Conservation (phyloP, 2,113 vertebrate species). For the Nycticorax nycticorax region DNA sequence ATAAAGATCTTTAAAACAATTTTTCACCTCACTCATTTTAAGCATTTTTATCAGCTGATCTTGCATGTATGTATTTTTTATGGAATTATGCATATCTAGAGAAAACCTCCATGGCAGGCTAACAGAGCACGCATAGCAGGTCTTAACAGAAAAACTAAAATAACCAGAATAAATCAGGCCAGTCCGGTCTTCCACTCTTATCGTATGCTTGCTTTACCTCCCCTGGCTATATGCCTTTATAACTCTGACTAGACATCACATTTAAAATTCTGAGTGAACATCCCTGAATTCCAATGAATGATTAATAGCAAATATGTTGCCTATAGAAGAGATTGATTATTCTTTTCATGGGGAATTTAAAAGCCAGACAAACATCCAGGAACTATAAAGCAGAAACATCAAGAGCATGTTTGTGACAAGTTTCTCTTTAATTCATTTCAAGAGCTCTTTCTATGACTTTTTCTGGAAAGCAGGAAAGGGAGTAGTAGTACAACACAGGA, state of each 20-base stretch:
- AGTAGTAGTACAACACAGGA: background rate
- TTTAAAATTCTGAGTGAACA: conserved; percentile 10
- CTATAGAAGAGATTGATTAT: background rate
- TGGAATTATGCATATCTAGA: background rate
- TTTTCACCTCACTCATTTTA: background rate
- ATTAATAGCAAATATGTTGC: background rate
- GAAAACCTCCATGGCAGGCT: background rate
- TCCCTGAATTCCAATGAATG: background rate
- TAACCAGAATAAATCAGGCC: background rate
- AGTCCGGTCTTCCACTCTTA: background rate
- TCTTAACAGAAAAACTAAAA: background rate
- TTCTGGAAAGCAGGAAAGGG: background rate
- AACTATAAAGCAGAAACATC: background rate
- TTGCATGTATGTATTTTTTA: background rate
- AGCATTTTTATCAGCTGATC: background rate
- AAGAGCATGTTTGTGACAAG: background rate
- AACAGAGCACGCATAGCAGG: background rate
- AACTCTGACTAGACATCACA: background rate
- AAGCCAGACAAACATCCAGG: background rate
- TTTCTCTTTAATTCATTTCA: background rate
- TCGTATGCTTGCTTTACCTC: background rate
- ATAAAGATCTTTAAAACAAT: background rate
- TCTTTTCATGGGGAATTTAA: background rate
- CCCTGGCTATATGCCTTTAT: background rate
- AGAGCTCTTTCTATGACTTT: background rate